Conservation (phyloP, 2,888 invertebrate species). For the Drosophila bunnanda region DNA sequence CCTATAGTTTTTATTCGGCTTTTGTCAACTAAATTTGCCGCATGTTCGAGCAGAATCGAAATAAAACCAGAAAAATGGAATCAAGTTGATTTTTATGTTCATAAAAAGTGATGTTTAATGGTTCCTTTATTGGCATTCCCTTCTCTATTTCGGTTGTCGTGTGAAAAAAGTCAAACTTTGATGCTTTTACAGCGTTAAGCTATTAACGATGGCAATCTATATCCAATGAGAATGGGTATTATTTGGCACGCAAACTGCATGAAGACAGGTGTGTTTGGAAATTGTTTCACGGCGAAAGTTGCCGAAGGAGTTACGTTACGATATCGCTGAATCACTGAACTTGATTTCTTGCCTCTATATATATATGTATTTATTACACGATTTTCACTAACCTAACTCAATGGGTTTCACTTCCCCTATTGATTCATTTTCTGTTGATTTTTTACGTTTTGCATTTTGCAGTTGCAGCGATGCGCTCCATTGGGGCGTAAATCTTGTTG, state of each 20-base stretch:
- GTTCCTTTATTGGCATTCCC: constrained; percentile 52
- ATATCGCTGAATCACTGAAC: constrained; percentile 35
- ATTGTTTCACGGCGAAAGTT: constrained; percentile 17
- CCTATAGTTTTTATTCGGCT: neutral
- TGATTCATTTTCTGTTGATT: constrained; percentile 18
- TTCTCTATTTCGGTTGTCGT: constrained; percentile 30
- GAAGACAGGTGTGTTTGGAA: constrained; percentile 16
- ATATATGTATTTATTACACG: neutral
- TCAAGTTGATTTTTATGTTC: constrained; percentile 38
- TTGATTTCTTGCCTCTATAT: constrained; percentile 19
- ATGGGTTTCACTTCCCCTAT: constrained; percentile 23
- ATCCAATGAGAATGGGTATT: constrained; percentile 21
- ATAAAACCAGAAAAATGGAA: neutral
- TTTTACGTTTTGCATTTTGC: constrained; percentile 16
- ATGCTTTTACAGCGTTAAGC: constrained; percentile 43
- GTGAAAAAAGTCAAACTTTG: constrained; percentile 43
- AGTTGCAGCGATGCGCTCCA: constrained; percentile 63
- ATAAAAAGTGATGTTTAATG: constrained; percentile 63
- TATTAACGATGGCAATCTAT: constrained; percentile 60
- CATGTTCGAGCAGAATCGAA: no score
- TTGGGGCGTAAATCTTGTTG: constrained; percentile 71
- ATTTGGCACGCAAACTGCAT: constrained; percentile 20
- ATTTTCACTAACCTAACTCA: constrained; percentile 15
- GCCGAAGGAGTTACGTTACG: constrained; percentile 8
- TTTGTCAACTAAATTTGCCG: constrained; percentile 37